phyloP scores from a whole-genome alignment of 2,113 vertebrate species.

The Hydrochoerus hydrochaeris region DNA sequence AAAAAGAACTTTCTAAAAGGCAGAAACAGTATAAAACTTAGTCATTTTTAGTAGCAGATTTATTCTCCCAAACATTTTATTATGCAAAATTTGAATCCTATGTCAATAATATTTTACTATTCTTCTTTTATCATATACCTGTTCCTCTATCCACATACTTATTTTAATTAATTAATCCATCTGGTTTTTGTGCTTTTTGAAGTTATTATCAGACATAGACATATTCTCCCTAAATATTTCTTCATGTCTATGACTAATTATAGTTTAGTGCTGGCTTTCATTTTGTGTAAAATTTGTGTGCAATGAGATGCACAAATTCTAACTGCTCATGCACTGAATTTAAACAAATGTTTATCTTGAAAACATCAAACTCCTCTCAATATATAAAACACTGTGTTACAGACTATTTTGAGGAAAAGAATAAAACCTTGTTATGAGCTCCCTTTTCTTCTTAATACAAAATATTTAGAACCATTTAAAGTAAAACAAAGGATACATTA shows the following conservation, averaged over 20 bases:
- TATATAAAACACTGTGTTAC: not conserved
- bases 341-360: constrained; percentile 3
- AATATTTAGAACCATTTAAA: constrained; percentile 39
- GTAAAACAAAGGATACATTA: not conserved
- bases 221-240: not conserved
- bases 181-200: not conserved
- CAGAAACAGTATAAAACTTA: not conserved
- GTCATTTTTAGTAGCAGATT: not conserved
- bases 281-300: constrained; percentile 4
- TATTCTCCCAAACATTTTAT: constrained; percentile 7
- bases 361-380: not conserved
- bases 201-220: constrained; percentile 35
- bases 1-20: constrained; percentile 13
- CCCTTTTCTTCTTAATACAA: not conserved
- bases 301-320: not conserved
- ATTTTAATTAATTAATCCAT: not conserved
- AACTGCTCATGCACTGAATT: constrained; percentile 10
- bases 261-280: constrained; percentile 21
- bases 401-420: constrained; percentile 14
- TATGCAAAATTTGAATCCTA: not conserved
- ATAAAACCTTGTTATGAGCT: not conserved
- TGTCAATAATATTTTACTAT: not conserved
- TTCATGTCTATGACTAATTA: not conserved
- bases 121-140: not conserved
- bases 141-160: not conserved